Evolutionary conservation across 2,113 vertebrate genomes (phyloP).

Genomic region (Lophura nycthemera): DNA sequence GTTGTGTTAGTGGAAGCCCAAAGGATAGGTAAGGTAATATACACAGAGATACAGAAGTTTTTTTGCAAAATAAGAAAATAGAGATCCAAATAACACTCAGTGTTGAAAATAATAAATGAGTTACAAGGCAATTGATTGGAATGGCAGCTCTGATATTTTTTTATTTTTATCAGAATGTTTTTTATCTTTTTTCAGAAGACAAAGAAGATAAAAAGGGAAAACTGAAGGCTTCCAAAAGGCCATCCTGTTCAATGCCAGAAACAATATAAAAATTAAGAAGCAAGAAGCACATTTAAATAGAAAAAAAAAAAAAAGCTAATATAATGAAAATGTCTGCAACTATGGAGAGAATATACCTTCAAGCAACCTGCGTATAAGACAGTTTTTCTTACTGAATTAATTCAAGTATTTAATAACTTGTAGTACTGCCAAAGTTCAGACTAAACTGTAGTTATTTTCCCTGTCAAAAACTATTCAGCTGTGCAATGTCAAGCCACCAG

Average conservation of each 20-base stretch:
- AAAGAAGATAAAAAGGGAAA: neutral
- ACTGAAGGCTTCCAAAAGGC: neutral
- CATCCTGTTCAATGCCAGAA: neutral
- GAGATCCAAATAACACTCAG: neutral
- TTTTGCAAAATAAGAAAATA: neutral
- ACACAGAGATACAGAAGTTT: neutral
- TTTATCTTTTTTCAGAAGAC: neutral
- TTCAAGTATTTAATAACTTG: conserved; percentile 63
- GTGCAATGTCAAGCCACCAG: conserved; percentile 62
- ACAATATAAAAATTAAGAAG: neutral
- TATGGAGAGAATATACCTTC: conserved; percentile 20
- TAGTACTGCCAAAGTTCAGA: conserved; percentile 59
- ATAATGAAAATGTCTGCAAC: conserved; percentile 8
- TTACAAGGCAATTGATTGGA: neutral
- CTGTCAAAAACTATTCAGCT: conserved; percentile 61
- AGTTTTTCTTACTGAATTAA: conserved; percentile 60
- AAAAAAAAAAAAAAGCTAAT: neutral
- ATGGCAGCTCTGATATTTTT: neutral
- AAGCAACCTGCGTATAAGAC: conserved; percentile 48
- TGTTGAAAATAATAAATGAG: neutral
- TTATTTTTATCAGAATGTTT: neutral
- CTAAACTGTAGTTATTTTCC: conserved; percentile 53
- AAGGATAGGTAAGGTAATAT: neutral
- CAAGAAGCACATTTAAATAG: neutral
- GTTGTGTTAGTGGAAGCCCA: neutral